Base-by-base conservation (phyloP, 2,888 invertebrate species). In the Andricus quercusramuli region DNA sequence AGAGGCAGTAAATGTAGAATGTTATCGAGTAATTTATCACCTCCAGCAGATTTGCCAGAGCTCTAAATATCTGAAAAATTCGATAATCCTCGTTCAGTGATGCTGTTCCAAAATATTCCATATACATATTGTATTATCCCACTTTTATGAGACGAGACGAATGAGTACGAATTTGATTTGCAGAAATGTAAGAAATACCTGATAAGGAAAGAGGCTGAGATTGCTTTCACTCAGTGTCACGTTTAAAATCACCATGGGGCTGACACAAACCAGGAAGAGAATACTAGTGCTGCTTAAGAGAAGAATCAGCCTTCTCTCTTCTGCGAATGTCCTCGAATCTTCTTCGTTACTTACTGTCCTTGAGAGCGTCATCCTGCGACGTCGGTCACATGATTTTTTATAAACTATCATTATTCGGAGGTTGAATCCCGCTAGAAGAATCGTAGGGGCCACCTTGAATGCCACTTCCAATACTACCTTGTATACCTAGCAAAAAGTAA, bases 1-100 rank as follows among this genome's bases (percentile, higher is more conserved):
- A 96, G 81, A 96, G 94, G 90, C 96, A 96, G 93, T 96, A 96
- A 82, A 96, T 96, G 91, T 96, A 96, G 93, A 96, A 96, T 59
- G 96, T 96, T 83, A 96, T 95, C 51, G 96, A 96, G 91, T 96
- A 96, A 92, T 96, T 96, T 85, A 95, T 95, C 74, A 96, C 94
- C 93, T 96, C 96, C 90, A 96, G 93, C 51, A 96, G 93, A 92
- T 96, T 96, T 79, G 96, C 96, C 76, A 96, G 91, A 1, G 96
- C 95, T 22, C 96, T 94, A 88, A 96, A 96, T 66, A 96, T 95
- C 95, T 95, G 90, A 65, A 82, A 85, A 62, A 80, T 67, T 56
- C 20, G 25, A 32, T 6, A n/a, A 59, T 15, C 59, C n/a, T 44
- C 22, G 2, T 47, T 51, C 6, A 51, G 20, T 20, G 6, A 20